phyloP scores from a whole-genome alignment of 1,140 invertebrate species.

The Drosophila kanapiae region DNA sequence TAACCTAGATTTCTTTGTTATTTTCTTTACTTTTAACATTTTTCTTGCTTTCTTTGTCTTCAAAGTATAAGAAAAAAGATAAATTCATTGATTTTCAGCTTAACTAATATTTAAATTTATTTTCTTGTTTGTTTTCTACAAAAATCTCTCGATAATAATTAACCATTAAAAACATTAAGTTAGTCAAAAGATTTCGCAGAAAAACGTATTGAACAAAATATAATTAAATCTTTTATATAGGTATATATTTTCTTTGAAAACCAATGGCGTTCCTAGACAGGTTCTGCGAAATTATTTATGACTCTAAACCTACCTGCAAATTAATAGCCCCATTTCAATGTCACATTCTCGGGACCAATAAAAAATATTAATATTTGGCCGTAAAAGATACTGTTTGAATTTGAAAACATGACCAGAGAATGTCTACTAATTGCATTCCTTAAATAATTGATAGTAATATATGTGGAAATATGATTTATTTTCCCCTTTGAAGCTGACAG shows the following conservation, averaged over 20 bases:
- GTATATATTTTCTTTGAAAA: not conserved
- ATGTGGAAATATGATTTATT: not conserved
- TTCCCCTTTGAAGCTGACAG: not conserved
- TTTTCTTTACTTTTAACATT: too few relatives aligned
- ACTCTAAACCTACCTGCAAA: conserved; percentile 4
- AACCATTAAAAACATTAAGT: too few relatives aligned
- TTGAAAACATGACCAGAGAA: conserved; percentile 6
- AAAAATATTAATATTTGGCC: conserved; percentile 2
- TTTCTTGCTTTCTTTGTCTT: too few relatives aligned
- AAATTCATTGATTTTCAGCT: too few relatives aligned
- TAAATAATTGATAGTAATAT: conserved; percentile 2
- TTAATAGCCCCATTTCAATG: conserved; percentile 21
- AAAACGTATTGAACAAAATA: conserved; percentile 16
- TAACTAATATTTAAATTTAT: too few relatives aligned
- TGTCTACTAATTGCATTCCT: conserved; percentile 9
- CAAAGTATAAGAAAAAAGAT: too few relatives aligned
- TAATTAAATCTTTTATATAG: not conserved
- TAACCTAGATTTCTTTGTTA: too few relatives aligned
- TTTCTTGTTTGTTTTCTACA: too few relatives aligned
- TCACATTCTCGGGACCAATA: conserved; percentile 1
- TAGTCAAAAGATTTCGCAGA: not conserved
- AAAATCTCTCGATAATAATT: too few relatives aligned
- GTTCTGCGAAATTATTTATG: conserved; percentile 1
- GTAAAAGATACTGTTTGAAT: not conserved
- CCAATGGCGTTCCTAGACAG: not conserved